Percentiles rank a stretch among this genome's conserved stretches.
phyloP scores from a whole-genome alignment of 2,888 invertebrate species.

The Muscina levida region DNA sequence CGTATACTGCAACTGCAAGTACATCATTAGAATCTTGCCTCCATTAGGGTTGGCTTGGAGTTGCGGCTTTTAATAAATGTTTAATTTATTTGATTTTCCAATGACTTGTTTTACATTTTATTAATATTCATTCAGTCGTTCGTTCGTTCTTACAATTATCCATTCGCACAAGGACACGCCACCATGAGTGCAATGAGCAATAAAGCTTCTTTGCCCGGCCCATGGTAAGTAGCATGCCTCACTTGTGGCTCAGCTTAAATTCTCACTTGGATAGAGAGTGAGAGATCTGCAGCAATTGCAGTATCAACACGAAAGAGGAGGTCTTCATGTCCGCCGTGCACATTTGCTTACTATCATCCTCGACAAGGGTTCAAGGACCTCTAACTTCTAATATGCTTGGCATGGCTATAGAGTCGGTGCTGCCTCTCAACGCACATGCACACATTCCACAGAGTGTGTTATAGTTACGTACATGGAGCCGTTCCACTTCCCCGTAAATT shows the following conservation, averaged over 20 bases:
- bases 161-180: background rate
- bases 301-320: slow-evolving; percentile 29
- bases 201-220: too few species aligned
- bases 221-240: too few species aligned
- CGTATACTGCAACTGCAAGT: slow-evolving; percentile 4
- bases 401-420: background rate
- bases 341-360: slow-evolving; percentile 4
- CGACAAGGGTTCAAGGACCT: background rate
- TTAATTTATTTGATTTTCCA: slow-evolving; percentile 65
- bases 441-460: background rate
- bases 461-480: slow-evolving; percentile 10
- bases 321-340: background rate
- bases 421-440: background rate
- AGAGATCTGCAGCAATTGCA: background rate
- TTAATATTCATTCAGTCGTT: slow-evolving; percentile 56
- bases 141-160: background rate
- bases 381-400: background rate
- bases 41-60: slow-evolving; percentile 54
- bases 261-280: too few species aligned
- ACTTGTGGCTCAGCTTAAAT: too few species aligned
- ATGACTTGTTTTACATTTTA: slow-evolving; percentile 61
- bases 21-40: slow-evolving; percentile 33
- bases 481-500: slow-evolving; percentile 49
- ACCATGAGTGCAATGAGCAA: too few species aligned
- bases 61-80: slow-evolving; percentile 59